Conservation (phyloP, 2,888 invertebrate species). For the Elgonia sp. region DNA sequence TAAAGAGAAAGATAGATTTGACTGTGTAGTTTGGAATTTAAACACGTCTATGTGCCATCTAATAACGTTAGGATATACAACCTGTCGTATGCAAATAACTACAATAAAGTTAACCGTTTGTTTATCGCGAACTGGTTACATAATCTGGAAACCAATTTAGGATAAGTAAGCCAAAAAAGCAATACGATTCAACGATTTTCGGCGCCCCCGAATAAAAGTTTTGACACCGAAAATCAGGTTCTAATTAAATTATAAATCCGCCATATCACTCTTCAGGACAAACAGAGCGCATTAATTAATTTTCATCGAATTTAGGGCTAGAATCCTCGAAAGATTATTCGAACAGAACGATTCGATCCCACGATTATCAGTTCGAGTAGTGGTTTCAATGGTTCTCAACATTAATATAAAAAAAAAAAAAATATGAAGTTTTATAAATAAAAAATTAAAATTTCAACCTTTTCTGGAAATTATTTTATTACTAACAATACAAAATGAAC, state of each 20-base stretch:
- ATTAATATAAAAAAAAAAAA: too few relatives aligned
- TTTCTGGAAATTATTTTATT: too few relatives aligned
- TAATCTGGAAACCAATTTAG: slow-evolving; percentile 49
- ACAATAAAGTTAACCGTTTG: slow-evolving; percentile 47
- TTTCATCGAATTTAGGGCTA: slow-evolving; percentile 3
- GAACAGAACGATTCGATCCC: not conserved
- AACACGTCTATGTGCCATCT: slow-evolving; percentile 16
- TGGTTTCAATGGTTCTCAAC: too few relatives aligned
- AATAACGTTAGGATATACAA: slow-evolving; percentile 26
- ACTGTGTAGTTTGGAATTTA: slow-evolving; percentile 39
- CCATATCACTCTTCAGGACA: not conserved
- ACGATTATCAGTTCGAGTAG: too few relatives aligned
- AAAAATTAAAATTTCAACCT: too few relatives aligned
- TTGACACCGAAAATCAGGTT: slow-evolving; percentile 19
- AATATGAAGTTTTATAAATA: too few relatives aligned
- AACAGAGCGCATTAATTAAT: slow-evolving; percentile 37
- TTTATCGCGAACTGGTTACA: slow-evolving; percentile 51
- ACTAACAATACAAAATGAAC: too few relatives aligned
- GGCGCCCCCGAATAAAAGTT: slow-evolving; percentile 1
- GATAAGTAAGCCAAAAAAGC: slow-evolving; percentile 49
- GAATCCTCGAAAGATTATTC: not conserved
- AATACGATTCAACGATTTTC: slow-evolving; percentile 20
- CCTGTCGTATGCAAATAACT: slow-evolving; percentile 28
- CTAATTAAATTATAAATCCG: slow-evolving; percentile 30
- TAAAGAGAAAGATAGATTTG: slow-evolving; percentile 33